These are phyloP conservation scores for Drosophila percnosoma DNA, from an alignment of 2,888 invertebrate genomes.

Conservation along the genomic window DNA sequence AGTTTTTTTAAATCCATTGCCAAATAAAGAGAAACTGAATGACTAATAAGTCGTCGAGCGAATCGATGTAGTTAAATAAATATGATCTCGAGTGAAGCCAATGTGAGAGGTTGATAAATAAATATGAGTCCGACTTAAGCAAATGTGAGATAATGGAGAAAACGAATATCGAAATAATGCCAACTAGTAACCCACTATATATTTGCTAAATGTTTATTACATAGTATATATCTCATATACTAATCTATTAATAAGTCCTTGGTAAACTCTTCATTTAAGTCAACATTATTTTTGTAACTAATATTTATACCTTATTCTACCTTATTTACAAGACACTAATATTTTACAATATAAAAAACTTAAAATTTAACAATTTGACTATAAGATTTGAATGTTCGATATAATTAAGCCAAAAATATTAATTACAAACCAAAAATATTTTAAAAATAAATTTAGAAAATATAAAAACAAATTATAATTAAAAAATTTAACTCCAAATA, in stretches of 20 bases:
- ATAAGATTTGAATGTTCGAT: background rate
- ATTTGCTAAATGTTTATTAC: background rate
- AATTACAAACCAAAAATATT: accelerated
- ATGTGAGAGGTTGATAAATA: background rate
- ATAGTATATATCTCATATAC: background rate
- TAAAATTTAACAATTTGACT: background rate
- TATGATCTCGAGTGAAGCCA: background rate
- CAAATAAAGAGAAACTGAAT: background rate
- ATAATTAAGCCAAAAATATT: background rate
- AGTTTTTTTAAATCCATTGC: background rate
- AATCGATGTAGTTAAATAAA: background rate
- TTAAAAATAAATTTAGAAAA: background rate
- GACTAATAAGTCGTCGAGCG: slow-evolving; percentile 4
- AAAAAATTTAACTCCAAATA: background rate
- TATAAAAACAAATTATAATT: background rate
- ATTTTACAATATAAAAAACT: background rate
- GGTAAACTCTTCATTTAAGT: background rate
- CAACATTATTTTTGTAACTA: background rate
- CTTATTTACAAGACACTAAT: background rate
- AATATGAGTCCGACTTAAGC: background rate
- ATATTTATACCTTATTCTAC: background rate
- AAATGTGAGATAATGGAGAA: background rate
- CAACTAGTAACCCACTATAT: background rate
- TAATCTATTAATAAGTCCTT: background rate
- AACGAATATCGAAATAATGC: background rate